Evolutionary conservation across 2,888 invertebrate species (phyloP), one percentile per base, ranked within the genome.

Genomic region (Frankliniella intonsa): DNA sequence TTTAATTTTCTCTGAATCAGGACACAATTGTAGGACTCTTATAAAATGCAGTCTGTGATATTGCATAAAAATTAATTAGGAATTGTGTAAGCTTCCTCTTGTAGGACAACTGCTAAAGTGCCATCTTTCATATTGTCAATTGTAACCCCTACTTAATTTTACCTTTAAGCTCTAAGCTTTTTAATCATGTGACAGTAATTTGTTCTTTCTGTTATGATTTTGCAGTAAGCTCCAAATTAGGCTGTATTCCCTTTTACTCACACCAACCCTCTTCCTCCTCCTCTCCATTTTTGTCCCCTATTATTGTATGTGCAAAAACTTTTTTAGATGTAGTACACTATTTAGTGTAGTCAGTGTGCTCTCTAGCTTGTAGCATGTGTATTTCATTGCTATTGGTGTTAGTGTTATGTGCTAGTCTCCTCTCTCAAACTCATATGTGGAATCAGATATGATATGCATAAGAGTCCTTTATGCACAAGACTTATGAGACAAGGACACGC

Each of bases 81-180:
- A 76, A 76, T 8, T 25, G n/a, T 76, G 69, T 22, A 55, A 19
- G 11, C 12, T 76, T 25, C 69, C 25, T 22, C 25, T 12, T 76
- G 22, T 25, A 76, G 69, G 69, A 25, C 69, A 76, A 8, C 69
- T 25, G 69, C 25, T 25, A 22, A 69, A 76, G 69, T 76, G 69
- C 69, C 69, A 76, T 76, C 69, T 76, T 76, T 76, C 22, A 76
- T 76, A 76, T 76, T 76, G 69, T 76, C 69, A 76, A 76, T 76
- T 76, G 69, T 76, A 76, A 76, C 69, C 69, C 69, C 12, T 76
- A 25, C 25, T 25, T 22, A 11, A 25, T 25, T 76, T 76, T 3
- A 25, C 12, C 9, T 76, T 76, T 22, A 76, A 22, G 69, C 25
- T 76, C 25, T 25, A 76, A 76, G 25, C 69, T 25, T 76, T 62